These are phyloP conservation scores for Eretmocerus hayati DNA, from an alignment of 2,888 invertebrate genomes.

Conservation along the genomic window DNA sequence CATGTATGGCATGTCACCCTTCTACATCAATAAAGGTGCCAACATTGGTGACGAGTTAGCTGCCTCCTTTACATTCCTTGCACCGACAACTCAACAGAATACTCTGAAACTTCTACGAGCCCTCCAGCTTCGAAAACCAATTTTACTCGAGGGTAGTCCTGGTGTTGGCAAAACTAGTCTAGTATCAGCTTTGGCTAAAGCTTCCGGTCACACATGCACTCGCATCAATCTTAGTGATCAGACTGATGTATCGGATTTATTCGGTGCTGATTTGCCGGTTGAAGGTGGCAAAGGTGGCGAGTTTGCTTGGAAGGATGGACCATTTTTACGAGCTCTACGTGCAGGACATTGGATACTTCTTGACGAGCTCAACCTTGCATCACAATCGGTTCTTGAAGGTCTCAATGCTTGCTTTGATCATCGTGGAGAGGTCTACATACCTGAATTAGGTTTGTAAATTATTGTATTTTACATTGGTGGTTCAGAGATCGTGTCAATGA, in stretches of 20 bases:
- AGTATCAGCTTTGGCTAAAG: slow-evolving; percentile 80
- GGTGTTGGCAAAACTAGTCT: slow-evolving; percentile 98
- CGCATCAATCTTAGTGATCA: slow-evolving; percentile 98
- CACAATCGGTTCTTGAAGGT: slow-evolving; percentile 96
- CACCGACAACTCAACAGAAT: slow-evolving; percentile 75
- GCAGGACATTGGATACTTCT: slow-evolving; percentile 92
- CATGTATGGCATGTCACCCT: slow-evolving; percentile 71
- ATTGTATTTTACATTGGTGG: slow-evolving; percentile 1
- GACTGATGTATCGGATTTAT: slow-evolving; percentile 95
- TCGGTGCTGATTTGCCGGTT: slow-evolving; percentile 94
- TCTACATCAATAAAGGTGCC: slow-evolving; percentile 59
- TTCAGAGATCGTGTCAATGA: no score
- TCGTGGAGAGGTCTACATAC: slow-evolving; percentile 89
- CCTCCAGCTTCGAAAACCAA: slow-evolving; percentile 83
- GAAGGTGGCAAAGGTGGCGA: slow-evolving; percentile 79
- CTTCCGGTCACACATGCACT: slow-evolving; percentile 75
- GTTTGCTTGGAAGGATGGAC: slow-evolving; percentile 96
- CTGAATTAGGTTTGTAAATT: slow-evolving; percentile 66
- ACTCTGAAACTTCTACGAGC: slow-evolving; percentile 79
- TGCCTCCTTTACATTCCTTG: slow-evolving; percentile 62
- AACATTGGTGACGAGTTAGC: slow-evolving; percentile 9
- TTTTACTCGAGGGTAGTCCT: slow-evolving; percentile 93
- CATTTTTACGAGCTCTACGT: slow-evolving; percentile 85
- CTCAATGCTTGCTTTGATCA: slow-evolving; percentile 98
- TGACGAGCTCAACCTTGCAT: slow-evolving; percentile 96